A percentile compares a stretch with the other conserved stretches of the same genome.
Conservation (phyloP, 2,113 vertebrate species). For the Ellobius talpinus region DNA sequence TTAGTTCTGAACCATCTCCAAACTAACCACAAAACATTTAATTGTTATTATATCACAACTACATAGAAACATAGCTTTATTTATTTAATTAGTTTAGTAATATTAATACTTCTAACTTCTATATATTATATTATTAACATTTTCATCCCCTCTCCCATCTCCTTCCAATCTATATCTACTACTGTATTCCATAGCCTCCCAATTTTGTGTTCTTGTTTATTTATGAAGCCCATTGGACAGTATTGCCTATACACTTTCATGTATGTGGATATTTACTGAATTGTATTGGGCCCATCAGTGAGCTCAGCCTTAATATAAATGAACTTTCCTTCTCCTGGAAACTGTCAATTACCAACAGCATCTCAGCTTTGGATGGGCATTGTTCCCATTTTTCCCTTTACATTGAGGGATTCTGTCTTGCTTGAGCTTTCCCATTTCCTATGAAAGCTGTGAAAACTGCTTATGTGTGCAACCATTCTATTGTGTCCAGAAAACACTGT, state of each 20-base stretch:
- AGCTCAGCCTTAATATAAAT: background rate
- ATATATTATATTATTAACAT: background rate
- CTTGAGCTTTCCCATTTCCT: background rate
- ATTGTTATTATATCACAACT: background rate
- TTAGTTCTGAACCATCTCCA: background rate
- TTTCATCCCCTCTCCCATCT: background rate
- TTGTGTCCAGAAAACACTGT: background rate
- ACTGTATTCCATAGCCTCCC: background rate
- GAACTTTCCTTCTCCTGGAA: background rate
- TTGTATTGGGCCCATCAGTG: background rate
- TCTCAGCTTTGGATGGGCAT: background rate
- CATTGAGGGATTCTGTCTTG: background rate
- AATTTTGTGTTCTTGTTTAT: background rate
- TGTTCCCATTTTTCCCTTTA: background rate
- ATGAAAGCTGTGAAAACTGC: background rate
- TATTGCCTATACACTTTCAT: background rate
- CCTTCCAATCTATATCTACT: background rate
- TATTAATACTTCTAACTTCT: background rate
- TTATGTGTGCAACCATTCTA: background rate
- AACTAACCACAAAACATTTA: background rate
- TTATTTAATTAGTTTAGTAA: background rate
- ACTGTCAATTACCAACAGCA: background rate
- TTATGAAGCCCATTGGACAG: background rate
- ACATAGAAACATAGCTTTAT: background rate
- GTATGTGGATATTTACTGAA: background rate